Evolutionary conservation across 2,888 invertebrate genomes (phyloP).

Genomic region (Agonum fuliginosum): DNA sequence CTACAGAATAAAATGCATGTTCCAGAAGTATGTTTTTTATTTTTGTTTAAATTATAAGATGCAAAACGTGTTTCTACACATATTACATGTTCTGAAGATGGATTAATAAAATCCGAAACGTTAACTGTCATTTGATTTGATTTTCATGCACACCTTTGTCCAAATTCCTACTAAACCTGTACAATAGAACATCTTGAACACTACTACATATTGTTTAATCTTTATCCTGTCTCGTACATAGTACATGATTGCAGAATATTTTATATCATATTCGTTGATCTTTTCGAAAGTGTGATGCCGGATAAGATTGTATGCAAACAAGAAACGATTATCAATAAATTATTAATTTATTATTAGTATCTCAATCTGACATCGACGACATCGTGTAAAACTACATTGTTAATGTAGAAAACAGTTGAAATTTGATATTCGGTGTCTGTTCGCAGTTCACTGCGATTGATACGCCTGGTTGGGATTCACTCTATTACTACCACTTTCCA

Average conservation of each 20-base stretch:
- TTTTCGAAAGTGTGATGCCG: not conserved
- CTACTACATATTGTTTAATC: not conserved
- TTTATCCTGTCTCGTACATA: not conserved
- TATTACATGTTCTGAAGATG: too few species aligned
- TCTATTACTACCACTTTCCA: constrained; percentile 50
- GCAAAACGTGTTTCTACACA: too few species aligned
- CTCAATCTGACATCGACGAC: not conserved
- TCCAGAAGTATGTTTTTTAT: too few species aligned
- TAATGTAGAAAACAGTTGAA: constrained; percentile 49
- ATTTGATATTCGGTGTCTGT: constrained; percentile 49
- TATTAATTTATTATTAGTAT: constrained; percentile 49
- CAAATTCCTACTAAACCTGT: too few species aligned
- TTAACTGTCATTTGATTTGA: too few species aligned
- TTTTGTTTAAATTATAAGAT: too few species aligned
- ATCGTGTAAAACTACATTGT: constrained; percentile 47
- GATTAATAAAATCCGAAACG: too few species aligned
- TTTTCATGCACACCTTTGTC: too few species aligned
- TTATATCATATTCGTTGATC: not conserved
- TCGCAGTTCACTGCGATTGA: constrained; percentile 48
- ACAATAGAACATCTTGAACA: too few species aligned
- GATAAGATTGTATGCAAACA: not conserved
- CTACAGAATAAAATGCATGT: too few species aligned
- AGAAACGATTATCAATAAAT: constrained; percentile 37
- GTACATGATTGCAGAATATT: constrained; percentile 1
- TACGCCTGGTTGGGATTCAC: constrained; percentile 1